These are phyloP conservation scores for Phaonia tiefii DNA, from an alignment of 2,888 invertebrate species.

Conservation along the genomic window DNA sequence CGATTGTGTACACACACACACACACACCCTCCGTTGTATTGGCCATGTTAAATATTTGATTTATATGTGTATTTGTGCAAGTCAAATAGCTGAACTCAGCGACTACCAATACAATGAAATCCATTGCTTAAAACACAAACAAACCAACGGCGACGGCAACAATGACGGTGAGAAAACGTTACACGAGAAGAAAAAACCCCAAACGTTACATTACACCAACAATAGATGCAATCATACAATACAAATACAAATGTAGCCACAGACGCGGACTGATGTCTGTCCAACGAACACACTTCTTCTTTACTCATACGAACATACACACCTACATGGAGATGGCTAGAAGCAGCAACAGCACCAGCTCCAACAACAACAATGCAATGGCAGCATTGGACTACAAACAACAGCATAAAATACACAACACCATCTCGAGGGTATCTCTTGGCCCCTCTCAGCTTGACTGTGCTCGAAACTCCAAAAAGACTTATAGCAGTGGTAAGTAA, in stretches of 20 bases:
- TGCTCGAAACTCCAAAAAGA: constrained; percentile 32
- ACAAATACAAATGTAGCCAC: constrained; percentile 25
- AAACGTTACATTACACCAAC: constrained; percentile 35
- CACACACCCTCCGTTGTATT: neutral
- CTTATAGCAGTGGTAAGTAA: constrained; percentile 50
- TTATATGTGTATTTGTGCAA: constrained; percentile 35
- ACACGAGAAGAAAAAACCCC: constrained; percentile 20
- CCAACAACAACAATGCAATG: no score
- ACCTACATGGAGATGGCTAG: constrained; percentile 24
- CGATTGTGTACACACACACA: constrained; percentile 14
- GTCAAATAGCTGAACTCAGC: neutral
- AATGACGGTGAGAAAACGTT: constrained; percentile 12
- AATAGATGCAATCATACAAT: constrained; percentile 62
- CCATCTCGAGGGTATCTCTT: neutral
- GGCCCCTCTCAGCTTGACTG: constrained; percentile 5
- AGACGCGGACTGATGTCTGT: neutral
- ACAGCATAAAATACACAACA: constrained; percentile 6
- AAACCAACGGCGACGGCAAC: neutral
- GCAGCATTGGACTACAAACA: constrained; percentile 21
- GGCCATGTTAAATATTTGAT: neutral
- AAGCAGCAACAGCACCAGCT: no score
- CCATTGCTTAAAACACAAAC: neutral
- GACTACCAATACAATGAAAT: constrained; percentile 22
- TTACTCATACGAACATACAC: neutral
- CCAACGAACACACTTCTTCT: no score